These are phyloP conservation scores for Drosophila mercatorum DNA, from an alignment of 2,888 invertebrate species.

Conservation along the genomic window DNA sequence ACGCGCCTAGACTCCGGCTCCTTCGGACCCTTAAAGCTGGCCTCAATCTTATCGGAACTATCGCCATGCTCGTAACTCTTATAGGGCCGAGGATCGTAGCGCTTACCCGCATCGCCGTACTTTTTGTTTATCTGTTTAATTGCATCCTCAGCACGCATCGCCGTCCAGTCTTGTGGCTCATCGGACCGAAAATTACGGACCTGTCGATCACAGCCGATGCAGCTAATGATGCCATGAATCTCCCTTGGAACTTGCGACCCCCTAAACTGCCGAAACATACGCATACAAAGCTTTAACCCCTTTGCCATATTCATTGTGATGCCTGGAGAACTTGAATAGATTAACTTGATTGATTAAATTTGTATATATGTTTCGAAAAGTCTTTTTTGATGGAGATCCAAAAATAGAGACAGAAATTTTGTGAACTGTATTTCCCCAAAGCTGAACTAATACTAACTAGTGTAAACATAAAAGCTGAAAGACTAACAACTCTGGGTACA, in stretches of 20 bases:
- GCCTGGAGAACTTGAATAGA: background rate
- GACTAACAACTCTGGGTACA: background rate
- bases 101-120: constrained; percentile 31
- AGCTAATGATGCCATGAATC: background rate
- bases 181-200: constrained; percentile 21
- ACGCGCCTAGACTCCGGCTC: constrained; percentile 31
- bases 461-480: background rate
- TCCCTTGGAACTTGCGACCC: background rate
- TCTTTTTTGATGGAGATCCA: constrained; percentile 14
- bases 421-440: constrained; percentile 28
- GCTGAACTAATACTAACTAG: constrained; percentile 15
- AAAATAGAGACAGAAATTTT: constrained; percentile 42
- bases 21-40: background rate
- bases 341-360: constrained; percentile 13
- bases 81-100: constrained; percentile 19
- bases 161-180: constrained; percentile 8
- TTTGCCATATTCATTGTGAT: constrained; percentile 25
- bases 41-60: background rate
- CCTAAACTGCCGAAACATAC: background rate
- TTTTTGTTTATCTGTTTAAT: background rate
- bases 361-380: constrained; percentile 1
- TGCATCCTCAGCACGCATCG: background rate
- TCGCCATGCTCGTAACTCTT: background rate
- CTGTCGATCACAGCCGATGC: constrained; percentile 4
- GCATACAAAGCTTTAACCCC: constrained; percentile 10